Conservation (phyloP, 2,113 vertebrate species). For the Corapipo altera region DNA sequence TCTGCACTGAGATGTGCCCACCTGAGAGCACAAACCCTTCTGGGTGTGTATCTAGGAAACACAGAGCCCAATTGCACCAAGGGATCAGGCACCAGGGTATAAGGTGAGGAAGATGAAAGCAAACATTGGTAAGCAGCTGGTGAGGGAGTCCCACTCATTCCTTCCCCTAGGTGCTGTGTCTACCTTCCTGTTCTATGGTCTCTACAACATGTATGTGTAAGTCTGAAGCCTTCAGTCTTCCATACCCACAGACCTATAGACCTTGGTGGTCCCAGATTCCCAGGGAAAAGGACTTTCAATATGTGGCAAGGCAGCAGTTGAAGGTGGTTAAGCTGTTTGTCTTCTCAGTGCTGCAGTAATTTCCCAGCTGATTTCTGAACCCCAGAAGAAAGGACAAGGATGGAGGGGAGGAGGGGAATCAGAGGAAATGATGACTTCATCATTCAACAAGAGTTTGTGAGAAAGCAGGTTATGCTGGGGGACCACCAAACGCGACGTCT, state of each 20-base stretch:
- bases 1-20: neutral
- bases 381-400: conserved; percentile 42
- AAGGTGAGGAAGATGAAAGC: neutral
- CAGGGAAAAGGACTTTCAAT: conserved; percentile 73
- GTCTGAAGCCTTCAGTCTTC: neutral
- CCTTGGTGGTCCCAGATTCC: neutral
- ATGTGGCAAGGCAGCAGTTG: conserved; percentile 75
- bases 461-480: conserved; percentile 64
- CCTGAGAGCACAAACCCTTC: neutral
- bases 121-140: neutral
- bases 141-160: neutral
- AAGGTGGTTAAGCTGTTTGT: conserved; percentile 82
- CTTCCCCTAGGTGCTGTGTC: neutral
- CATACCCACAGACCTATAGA: neutral
- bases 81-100: neutral
- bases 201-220: neutral
- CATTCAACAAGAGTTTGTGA: conserved; percentile 78
- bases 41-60: neutral
- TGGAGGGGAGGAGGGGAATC: conserved; percentile 47
- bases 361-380: conserved; percentile 71
- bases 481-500: conserved; percentile 86
- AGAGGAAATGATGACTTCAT: conserved; percentile 45
- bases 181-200: neutral
- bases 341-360: conserved; percentile 48
- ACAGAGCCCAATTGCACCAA: neutral